Percentiles rank a stretch among this genome's conserved stretches.
Evolutionary conservation across 2,797 vertebrate genomes (phyloP).

Genomic region (Galago senegalensis): DNA sequence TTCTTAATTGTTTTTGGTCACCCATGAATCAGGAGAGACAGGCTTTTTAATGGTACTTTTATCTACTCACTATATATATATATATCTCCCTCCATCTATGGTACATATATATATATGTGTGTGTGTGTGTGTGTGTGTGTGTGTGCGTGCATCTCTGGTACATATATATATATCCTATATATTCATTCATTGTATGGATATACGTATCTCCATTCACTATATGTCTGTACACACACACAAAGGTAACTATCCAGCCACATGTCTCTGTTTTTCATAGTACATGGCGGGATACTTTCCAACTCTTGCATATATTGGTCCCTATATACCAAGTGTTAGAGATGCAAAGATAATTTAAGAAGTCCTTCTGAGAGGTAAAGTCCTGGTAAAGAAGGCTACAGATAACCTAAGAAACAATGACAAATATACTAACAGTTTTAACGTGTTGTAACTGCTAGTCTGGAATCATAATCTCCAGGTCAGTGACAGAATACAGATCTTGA

Average conservation of each 20-base stretch:
- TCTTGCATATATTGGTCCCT: not conserved
- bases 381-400: not conserved
- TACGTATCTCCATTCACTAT: not conserved
- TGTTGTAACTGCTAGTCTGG: not conserved
- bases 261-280: too few species aligned
- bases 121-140: too few species aligned
- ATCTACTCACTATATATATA: not conserved
- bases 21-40: not conserved
- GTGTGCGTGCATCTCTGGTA: not conserved
- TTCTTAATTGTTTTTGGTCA: not conserved
- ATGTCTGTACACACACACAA: not conserved
- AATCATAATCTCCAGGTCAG: not conserved
- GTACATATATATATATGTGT: too few species aligned
- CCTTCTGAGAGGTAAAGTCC: not conserved
- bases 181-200: not conserved
- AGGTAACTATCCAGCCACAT: too few species aligned
- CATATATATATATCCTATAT: not conserved
- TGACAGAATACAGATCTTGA: not conserved
- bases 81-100: not conserved
- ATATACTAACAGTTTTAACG: not conserved
- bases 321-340: not conserved
- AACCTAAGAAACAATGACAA: conserved; percentile 53
- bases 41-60: not conserved
- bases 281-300: too few species aligned
- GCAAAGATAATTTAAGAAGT: not conserved